Conservation (phyloP, 2,797 vertebrate genomes). For the Simalia tracyae region DNA sequence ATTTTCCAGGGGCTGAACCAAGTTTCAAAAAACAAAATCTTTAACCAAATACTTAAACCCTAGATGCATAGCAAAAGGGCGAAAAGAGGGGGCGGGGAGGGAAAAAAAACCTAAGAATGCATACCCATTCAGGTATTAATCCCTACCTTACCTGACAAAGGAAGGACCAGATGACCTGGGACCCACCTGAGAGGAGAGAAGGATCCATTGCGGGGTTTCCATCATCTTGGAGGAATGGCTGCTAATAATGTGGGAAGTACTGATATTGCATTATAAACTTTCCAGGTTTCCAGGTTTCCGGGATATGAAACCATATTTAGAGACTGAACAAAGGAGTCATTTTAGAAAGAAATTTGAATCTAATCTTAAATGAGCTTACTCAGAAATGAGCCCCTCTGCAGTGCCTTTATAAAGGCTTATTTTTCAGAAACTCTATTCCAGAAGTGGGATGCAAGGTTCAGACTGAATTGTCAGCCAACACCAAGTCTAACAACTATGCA, state of each 20-base stretch:
- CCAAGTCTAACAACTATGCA: not conserved
- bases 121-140: not conserved
- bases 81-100: no score
- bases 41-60: not conserved
- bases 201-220: not conserved
- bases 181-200: not conserved
- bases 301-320: constrained; percentile 10
- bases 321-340: not conserved
- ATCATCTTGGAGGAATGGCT: not conserved
- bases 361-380: not conserved
- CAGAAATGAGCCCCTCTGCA: not conserved
- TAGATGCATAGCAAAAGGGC: not conserved
- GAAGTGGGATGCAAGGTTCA: not conserved
- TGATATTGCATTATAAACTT: not conserved
- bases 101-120: not conserved
- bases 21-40: not conserved
- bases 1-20: not conserved
- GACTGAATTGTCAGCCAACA: not conserved
- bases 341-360: not conserved
- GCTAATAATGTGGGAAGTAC: constrained; percentile 17
- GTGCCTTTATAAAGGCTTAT: no score
- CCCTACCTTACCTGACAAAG: not conserved
- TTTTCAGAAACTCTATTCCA: not conserved
- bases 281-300: not conserved
- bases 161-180: not conserved